These are phyloP conservation scores for human DNA, from an alignment of 2,113 vertebrate genomes.

Conservation along the genomic window GRCh38 chr1:143676001-143676500, in stretches of 20 bases:
- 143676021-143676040: background rate
- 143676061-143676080: background rate
- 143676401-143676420: background rate
- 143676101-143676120: background rate
- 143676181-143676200: background rate
- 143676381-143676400: background rate
- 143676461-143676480: background rate
- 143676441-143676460: background rate
- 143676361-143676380: background rate
- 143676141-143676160: background rate
- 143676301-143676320: background rate
- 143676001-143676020: background rate
- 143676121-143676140: background rate
- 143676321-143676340: background rate
- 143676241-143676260: background rate
- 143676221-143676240: background rate
- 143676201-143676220: background rate
- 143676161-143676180: background rate
- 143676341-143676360: background rate
- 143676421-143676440: background rate
- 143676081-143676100: background rate
- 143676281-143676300: background rate
- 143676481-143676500: background rate
- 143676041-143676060: background rate
- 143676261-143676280: background rate